Conservation (phyloP, 2,888 invertebrate genomes). For the Ectemnius cavifrons region DNA sequence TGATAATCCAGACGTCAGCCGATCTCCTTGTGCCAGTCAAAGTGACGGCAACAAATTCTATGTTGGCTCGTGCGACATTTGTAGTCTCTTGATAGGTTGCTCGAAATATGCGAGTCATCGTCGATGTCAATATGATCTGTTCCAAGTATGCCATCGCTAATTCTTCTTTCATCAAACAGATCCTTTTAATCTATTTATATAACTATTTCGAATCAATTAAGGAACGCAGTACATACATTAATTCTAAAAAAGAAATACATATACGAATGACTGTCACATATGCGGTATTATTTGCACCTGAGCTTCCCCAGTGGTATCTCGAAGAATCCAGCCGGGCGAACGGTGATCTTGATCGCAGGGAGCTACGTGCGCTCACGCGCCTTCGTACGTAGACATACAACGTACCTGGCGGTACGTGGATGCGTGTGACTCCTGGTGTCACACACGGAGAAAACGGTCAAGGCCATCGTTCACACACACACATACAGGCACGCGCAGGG, state of each 20-base stretch:
- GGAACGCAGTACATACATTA: too few relatives aligned
- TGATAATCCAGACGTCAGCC: not conserved
- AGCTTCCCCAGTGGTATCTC: not conserved
- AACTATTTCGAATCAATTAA: too few relatives aligned
- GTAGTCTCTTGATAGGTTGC: too few relatives aligned
- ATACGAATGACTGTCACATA: not conserved
- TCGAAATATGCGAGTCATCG: too few relatives aligned
- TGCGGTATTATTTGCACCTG: slow-evolving; percentile 8
- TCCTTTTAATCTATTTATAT: too few relatives aligned
- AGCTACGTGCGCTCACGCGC: slow-evolving; percentile 18
- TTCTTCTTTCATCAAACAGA: too few relatives aligned
- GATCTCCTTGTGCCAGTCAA: not conserved
- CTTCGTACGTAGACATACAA: slow-evolving; percentile 9
- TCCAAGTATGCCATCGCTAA: too few relatives aligned
- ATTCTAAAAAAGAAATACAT: too few relatives aligned
- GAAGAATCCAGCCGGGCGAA: slow-evolving; percentile 15
- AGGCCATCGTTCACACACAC: slow-evolving; percentile 58
- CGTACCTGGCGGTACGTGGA: slow-evolving; percentile 3
- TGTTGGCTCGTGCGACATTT: too few relatives aligned
- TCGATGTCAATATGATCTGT: too few relatives aligned
- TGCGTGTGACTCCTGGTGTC: slow-evolving; percentile 47
- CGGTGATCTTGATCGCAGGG: slow-evolving; percentile 41
- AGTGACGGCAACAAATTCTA: not conserved
- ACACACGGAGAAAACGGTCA: slow-evolving; percentile 65
- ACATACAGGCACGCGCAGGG: slow-evolving; percentile 39